Evolutionary conservation across 2,113 vertebrate genomes (phyloP).

Genomic region (Daubentonia madagascariensis): DNA sequence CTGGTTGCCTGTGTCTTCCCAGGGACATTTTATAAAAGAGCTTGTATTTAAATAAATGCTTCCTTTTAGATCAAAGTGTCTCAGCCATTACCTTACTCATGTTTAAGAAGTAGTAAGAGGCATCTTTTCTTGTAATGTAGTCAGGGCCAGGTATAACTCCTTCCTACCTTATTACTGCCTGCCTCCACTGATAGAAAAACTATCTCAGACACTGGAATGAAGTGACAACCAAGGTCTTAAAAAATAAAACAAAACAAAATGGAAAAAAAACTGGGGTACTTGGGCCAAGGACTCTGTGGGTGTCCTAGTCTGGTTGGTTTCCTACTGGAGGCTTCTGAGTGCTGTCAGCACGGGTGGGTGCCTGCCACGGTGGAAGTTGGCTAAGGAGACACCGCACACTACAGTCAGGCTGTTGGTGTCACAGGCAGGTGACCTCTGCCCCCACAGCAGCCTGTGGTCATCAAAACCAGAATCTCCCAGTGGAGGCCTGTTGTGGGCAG

Average conservation of each 20-base stretch:
- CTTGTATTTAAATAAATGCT: background rate
- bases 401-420: background rate
- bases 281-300: background rate
- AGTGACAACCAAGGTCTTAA: background rate
- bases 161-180: background rate
- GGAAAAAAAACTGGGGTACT: background rate
- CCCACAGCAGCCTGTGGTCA: background rate
- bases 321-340: background rate
- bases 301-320: background rate
- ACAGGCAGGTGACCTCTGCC: background rate
- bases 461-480: background rate
- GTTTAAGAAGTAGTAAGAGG: conserved; percentile 9
- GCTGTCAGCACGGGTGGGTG: background rate
- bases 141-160: background rate
- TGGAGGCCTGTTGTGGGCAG: background rate
- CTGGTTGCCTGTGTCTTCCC: background rate
- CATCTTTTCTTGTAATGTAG: background rate
- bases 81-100: background rate
- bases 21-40: background rate
- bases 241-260: background rate
- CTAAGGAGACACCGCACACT: background rate
- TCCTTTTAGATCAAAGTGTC: conserved; percentile 12
- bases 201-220: background rate
- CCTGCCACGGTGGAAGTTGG: background rate
- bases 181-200: background rate